Evolutionary conservation across 92 coral and sea anemone species (phyloP).

Genomic region (Blastomussa wellsi): DNA sequence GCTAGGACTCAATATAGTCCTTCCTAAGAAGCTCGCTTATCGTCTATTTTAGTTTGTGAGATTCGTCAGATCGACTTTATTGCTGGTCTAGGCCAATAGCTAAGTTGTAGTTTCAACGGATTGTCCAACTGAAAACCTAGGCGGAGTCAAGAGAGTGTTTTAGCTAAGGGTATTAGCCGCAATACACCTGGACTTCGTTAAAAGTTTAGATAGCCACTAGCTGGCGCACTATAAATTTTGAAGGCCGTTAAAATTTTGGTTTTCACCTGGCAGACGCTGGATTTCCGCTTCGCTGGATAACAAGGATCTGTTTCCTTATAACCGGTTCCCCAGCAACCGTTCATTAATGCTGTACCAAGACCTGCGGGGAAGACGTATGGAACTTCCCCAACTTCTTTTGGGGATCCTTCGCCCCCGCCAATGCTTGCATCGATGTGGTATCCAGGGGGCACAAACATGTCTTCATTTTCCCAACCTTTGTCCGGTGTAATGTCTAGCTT

Average conservation of each 20-base stretch:
- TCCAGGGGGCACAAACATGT: constrained; percentile 38
- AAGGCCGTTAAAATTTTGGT: too few species aligned
- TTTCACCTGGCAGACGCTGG: not conserved
- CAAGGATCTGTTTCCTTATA: constrained; percentile 13
- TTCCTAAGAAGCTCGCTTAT: too few species aligned
- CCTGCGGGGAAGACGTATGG: constrained; percentile 1
- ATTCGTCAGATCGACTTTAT: too few species aligned
- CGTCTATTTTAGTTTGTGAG: too few species aligned
- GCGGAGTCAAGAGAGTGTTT: not conserved
- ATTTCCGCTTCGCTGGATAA: constrained; percentile 3
- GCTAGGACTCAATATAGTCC: too few species aligned
- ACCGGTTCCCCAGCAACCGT: constrained; percentile 13
- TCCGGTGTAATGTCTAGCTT: constrained; percentile 29
- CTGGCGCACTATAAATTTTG: not conserved
- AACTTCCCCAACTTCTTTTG: not conserved
- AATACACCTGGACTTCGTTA: not conserved
- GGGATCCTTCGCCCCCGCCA: not conserved
- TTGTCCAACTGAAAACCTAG: not conserved
- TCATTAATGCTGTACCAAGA: not conserved
- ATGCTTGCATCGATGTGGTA: constrained; percentile 30
- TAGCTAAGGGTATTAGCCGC: not conserved
- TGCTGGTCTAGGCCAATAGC: too few species aligned
- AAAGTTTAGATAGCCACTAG: too few species aligned
- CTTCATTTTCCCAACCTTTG: constrained; percentile 42
- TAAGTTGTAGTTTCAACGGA: not conserved